Evolutionary conservation across 2,888 invertebrate genomes (phyloP).

Genomic region (Drosophila acutilabella): DNA sequence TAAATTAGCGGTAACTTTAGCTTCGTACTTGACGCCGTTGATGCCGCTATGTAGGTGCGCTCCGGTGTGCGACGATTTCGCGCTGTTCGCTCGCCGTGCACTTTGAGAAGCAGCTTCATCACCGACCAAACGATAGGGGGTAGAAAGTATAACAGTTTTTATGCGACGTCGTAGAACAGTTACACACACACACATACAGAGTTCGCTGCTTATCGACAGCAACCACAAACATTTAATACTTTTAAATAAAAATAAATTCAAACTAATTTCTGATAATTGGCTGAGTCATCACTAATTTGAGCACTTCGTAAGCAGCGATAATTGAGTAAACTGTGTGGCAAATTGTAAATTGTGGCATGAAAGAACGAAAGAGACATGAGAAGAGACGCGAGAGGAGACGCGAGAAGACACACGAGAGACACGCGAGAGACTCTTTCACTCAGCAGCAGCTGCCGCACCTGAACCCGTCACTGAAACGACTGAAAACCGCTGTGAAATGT

Average conservation of each 20-base stretch:
- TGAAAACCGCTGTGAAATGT: constrained; percentile 49
- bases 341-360: constrained; percentile 21
- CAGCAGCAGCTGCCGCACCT: constrained; percentile 71
- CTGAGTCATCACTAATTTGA: constrained; percentile 32
- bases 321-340: constrained; percentile 3
- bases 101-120: constrained; percentile 84
- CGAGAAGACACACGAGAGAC: neutral
- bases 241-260: constrained; percentile 18
- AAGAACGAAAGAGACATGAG: constrained; percentile 19
- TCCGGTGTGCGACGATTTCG: constrained; percentile 74
- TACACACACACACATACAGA: neutral
- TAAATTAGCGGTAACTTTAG: neutral
- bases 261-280: constrained; percentile 24
- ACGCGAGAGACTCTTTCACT: constrained; percentile 22
- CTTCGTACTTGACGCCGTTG: constrained; percentile 35
- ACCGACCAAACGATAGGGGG: constrained; percentile 5
- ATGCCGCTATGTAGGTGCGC: constrained; percentile 58
- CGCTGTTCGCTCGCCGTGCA: constrained; percentile 82
- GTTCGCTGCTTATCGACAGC: constrained; percentile 5
- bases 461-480: constrained; percentile 76
- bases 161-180: constrained; percentile 20
- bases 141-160: constrained; percentile 22
- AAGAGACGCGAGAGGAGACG: constrained; percentile 2
- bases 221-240: neutral
- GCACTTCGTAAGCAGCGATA: neutral